Evolutionary conservation across 2,888 invertebrate species (phyloP).

Genomic region (Acleris laterana): DNA sequence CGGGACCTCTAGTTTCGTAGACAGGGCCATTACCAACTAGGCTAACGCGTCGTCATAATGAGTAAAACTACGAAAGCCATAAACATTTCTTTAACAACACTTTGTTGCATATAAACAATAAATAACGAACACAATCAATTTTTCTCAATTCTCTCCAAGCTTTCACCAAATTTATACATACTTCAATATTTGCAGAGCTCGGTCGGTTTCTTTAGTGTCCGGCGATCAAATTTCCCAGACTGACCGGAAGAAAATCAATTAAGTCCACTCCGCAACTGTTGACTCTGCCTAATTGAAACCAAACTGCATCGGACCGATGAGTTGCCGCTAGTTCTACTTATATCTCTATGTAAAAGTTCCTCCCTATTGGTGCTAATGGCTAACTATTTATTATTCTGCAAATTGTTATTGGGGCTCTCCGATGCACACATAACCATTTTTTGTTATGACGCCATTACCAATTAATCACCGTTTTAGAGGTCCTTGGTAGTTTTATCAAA

Average conservation of each 20-base stretch:
- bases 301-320: constrained; percentile 66
- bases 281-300: constrained; percentile 75
- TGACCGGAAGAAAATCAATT: constrained; percentile 58
- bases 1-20: too few species aligned
- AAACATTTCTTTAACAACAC: neutral
- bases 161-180: constrained; percentile 17
- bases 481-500: constrained; percentile 53
- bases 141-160: constrained; percentile 7
- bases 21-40: too few species aligned
- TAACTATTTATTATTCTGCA: constrained; percentile 26
- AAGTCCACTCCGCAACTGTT: constrained; percentile 60
- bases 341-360: constrained; percentile 41
- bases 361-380: constrained; percentile 21
- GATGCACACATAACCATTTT: constrained; percentile 19
- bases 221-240: constrained; percentile 47
- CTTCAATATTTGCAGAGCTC: constrained; percentile 17
- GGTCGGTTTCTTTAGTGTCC: constrained; percentile 39
- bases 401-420: constrained; percentile 1
- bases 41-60: too few species aligned
- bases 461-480: constrained; percentile 46
- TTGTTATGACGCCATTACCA: constrained; percentile 34
- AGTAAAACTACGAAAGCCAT: neutral
- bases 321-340: constrained; percentile 53
- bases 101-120: too few species aligned
- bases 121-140: neutral